Conservation (phyloP, 35 echinoderm and acorn worm genomes). For the Heliocidaris erythrogramma region DNA sequence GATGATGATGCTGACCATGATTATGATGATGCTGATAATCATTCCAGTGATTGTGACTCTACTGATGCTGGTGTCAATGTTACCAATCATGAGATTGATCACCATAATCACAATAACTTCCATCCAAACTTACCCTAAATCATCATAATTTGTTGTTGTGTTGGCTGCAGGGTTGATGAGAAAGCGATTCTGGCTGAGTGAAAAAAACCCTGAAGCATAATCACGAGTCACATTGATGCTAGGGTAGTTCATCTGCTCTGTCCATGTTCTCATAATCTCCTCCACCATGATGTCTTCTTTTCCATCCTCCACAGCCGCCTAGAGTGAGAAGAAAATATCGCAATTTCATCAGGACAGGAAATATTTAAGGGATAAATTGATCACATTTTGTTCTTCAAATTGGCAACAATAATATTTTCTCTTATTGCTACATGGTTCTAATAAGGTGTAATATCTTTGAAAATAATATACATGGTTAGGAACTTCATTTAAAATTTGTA, state of each 20-base stretch:
- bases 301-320: slow-evolving; percentile 45
- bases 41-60: neutral
- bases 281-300: neutral
- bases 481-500: too few relatives aligned
- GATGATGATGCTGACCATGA: neutral
- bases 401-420: too few relatives aligned
- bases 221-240: slow-evolving; percentile 49
- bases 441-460: too few relatives aligned
- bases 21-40: neutral
- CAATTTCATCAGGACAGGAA: too few relatives aligned
- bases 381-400: too few relatives aligned
- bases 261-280: slow-evolving; percentile 55
- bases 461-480: too few relatives aligned
- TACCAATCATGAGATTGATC: too few relatives aligned
- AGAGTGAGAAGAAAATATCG: neutral
- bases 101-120: too few relatives aligned
- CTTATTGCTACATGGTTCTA: too few relatives aligned
- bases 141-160: slow-evolving; percentile 6
- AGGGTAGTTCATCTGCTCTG: slow-evolving; percentile 51
- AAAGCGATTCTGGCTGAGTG: slow-evolving; percentile 24
- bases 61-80: neutral
- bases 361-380: too few relatives aligned
- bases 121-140: neutral
- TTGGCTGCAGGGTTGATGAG: slow-evolving; percentile 43
- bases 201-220: neutral